Conservation (phyloP, 2,888 invertebrate genomes). For the Scaptomyza polygonia region DNA sequence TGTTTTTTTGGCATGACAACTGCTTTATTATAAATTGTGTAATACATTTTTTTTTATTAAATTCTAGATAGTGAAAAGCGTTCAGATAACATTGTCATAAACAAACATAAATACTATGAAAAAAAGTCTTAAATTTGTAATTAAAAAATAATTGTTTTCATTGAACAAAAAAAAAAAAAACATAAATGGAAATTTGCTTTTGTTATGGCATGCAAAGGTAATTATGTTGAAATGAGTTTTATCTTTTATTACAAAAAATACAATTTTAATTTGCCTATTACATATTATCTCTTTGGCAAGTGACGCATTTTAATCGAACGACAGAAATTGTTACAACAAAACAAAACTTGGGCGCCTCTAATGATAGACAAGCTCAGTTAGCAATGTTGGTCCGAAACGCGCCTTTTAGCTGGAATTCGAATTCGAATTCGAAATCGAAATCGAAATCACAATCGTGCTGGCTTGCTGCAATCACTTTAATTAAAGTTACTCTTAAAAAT, state of each 20-base stretch:
- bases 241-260: neutral
- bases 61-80: neutral
- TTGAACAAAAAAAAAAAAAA: neutral
- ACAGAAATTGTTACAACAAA: constrained; percentile 16
- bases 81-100: neutral
- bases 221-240: neutral
- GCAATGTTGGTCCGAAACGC: constrained; percentile 39
- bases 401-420: constrained; percentile 52
- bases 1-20: constrained; percentile 54
- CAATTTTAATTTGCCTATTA: neutral
- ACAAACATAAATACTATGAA: neutral
- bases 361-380: constrained; percentile 48
- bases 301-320: constrained; percentile 23
- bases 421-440: no score
- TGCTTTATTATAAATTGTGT: constrained; percentile 45
- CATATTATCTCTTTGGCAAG: neutral
- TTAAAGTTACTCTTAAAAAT: constrained; percentile 64
- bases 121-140: constrained; percentile 1
- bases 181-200: neutral
- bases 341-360: constrained; percentile 26
- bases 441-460: constrained; percentile 66
- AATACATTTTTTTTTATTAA: constrained; percentile 24
- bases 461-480: constrained; percentile 67
- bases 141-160: constrained; percentile 1
- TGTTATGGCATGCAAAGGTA: neutral